Evolutionary conservation across 2,113 vertebrate genomes (phyloP).

Genomic region (Glareola pratincola): DNA sequence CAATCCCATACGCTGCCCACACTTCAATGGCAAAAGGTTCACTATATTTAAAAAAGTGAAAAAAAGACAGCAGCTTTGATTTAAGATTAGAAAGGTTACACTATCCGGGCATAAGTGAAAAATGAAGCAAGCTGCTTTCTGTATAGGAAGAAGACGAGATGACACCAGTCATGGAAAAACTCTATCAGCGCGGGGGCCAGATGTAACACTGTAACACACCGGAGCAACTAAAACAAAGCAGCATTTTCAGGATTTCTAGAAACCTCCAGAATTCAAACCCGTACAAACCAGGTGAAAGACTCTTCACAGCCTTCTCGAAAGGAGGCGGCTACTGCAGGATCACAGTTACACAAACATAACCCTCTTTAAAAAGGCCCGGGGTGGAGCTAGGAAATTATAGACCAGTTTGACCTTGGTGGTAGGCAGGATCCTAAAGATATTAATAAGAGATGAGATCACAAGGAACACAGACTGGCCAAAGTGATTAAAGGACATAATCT

Average conservation of each 20-base stretch:
- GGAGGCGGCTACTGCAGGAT: neutral
- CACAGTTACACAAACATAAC: neutral
- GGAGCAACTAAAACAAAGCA: neutral
- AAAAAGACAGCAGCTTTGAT: neutral
- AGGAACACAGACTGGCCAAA: slow-evolving; percentile 43
- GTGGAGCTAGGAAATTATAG: slow-evolving; percentile 42
- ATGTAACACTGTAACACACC: neutral
- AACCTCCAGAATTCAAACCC: neutral
- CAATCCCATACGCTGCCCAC: neutral
- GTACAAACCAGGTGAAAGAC: neutral
- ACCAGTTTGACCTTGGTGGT: slow-evolving; percentile 45
- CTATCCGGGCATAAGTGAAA: neutral
- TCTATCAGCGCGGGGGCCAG: neutral
- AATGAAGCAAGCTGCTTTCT: neutral
- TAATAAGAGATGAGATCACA: slow-evolving; percentile 66
- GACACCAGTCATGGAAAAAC: neutral
- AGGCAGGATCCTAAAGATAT: slow-evolving; percentile 45
- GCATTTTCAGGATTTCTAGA: neutral
- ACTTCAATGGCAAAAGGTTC: neutral
- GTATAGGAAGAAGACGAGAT: neutral
- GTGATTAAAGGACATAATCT: slow-evolving; percentile 53
- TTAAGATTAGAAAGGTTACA: neutral
- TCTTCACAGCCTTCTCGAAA: neutral
- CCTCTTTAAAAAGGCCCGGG: neutral
- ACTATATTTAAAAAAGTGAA: neutral